Evolutionary conservation across 1,140 invertebrate genomes (phyloP).

Genomic region (Hesperophylax magnus): DNA sequence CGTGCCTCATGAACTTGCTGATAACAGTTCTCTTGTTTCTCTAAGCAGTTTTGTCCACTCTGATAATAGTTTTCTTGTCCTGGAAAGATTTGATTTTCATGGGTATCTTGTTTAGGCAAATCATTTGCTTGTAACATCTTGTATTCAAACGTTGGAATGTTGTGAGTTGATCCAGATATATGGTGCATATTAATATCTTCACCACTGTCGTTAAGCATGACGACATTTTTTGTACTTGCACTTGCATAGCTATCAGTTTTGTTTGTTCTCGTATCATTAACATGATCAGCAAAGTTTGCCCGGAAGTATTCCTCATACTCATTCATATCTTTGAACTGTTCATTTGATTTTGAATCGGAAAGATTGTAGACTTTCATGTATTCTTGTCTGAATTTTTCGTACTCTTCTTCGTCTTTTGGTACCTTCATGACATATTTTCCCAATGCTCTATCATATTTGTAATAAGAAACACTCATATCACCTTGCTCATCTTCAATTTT

Average conservation of each 20-base stretch:
- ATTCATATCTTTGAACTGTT: not conserved
- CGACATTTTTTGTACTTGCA: not conserved
- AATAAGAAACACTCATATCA: conserved; percentile 33
- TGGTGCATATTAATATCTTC: not conserved
- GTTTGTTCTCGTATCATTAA: not conserved
- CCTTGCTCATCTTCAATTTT: not conserved
- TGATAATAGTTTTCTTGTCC: no score
- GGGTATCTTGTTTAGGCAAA: not conserved
- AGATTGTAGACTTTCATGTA: conserved; percentile 38
- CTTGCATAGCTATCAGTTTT: not conserved
- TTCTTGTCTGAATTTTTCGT: conserved; percentile 40
- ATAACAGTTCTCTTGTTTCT: no score
- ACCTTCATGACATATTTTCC: conserved; percentile 31
- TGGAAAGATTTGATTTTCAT: no score
- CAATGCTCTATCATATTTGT: conserved; percentile 39
- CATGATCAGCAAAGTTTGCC: not conserved
- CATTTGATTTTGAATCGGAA: not conserved
- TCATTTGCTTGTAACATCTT: not conserved
- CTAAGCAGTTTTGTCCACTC: no score
- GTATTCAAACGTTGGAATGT: not conserved
- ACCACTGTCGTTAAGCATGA: not conserved
- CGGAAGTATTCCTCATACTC: conserved; percentile 2
- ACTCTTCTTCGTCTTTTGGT: conserved; percentile 24
- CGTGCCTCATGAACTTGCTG: no score
- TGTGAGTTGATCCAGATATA: not conserved